Percentiles rank a stretch among this genome's conserved stretches.
phyloP scores from a whole-genome alignment of 2,113 vertebrate genomes.

The Antechinus flavipes region DNA sequence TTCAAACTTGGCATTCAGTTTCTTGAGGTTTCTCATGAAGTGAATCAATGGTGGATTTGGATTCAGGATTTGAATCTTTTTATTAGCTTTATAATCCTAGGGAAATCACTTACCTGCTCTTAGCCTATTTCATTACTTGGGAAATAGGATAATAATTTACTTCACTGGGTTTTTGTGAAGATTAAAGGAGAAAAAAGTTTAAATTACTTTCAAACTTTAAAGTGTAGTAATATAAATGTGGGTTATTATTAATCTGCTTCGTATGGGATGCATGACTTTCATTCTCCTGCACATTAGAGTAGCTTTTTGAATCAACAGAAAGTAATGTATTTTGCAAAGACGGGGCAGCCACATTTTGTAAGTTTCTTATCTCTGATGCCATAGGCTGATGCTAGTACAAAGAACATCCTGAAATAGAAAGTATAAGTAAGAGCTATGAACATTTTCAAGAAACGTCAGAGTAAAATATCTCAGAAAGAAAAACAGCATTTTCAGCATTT shows the following conservation, averaged over 20 bases:
- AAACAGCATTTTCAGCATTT: not conserved
- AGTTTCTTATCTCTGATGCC: slow-evolving; percentile 8
- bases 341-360: not conserved
- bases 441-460: not conserved
- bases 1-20: not conserved
- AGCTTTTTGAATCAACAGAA: not conserved
- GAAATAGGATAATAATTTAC: not conserved
- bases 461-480: not conserved
- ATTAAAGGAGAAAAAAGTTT: not conserved
- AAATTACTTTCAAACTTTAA: not conserved
- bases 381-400: not conserved
- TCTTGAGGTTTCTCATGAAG: not conserved
- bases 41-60: not conserved
- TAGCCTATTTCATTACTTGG: not conserved
- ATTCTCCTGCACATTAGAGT: not conserved
- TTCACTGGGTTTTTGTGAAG: not conserved
- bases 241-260: not conserved
- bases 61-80: not conserved
- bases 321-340: not conserved
- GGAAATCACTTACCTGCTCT: not conserved
- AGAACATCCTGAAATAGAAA: not conserved
- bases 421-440: not conserved
- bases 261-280: not conserved
- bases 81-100: not conserved
- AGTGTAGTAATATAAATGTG: not conserved